A percentile compares a stretch with the other conserved stretches of the same genome.
Evolutionary conservation across 2,113 vertebrate genomes (phyloP).

Genomic region (Pseudorhombus dupliciocellatus): DNA sequence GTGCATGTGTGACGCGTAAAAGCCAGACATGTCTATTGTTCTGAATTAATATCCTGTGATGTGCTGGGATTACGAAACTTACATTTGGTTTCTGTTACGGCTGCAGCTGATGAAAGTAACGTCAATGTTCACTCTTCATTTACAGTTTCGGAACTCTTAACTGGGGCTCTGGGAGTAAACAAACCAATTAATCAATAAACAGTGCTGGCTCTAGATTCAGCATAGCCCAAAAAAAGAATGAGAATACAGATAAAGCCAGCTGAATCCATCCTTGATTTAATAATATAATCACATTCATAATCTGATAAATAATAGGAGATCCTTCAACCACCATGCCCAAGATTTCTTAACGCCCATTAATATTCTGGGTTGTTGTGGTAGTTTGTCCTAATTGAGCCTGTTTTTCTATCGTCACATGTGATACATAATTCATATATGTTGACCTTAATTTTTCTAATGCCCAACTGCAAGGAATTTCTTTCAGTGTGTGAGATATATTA

Average conservation of each 20-base stretch:
- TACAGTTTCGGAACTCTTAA: too few species aligned
- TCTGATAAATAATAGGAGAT: too few species aligned
- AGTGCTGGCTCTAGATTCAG: background rate
- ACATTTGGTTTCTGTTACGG: background rate
- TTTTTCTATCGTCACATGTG: background rate
- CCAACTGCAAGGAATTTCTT: background rate
- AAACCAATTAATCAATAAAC: background rate
- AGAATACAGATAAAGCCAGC: background rate
- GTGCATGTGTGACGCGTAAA: background rate
- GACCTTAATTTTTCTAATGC: background rate
- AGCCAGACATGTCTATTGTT: background rate
- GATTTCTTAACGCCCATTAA: background rate
- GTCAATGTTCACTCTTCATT: background rate
- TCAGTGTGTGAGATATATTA: background rate
- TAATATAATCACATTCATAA: background rate
- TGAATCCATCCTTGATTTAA: too few species aligned
- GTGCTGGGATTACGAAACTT: background rate
- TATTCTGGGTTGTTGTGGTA: background rate
- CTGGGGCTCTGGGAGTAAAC: too few species aligned
- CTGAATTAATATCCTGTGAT: background rate
- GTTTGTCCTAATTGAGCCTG: background rate
- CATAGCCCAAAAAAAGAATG: background rate
- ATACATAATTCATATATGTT: background rate
- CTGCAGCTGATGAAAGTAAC: background rate
- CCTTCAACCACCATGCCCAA: background rate